phyloP scores from a whole-genome alignment of 2,113 vertebrate species.

The Oryzias melastigma region DNA sequence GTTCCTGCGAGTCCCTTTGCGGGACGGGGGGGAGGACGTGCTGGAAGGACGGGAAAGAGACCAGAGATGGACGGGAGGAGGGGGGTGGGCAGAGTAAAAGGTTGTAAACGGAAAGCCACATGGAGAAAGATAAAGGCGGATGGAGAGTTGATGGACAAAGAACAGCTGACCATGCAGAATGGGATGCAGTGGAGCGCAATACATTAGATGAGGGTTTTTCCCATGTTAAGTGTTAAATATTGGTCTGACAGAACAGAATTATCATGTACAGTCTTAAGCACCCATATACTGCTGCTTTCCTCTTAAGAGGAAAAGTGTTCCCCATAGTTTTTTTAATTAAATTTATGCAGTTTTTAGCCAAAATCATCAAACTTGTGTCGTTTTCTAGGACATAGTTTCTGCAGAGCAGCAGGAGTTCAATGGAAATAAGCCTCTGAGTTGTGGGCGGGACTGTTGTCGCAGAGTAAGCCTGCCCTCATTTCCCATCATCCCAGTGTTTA shows the following conservation, averaged over 20 bases:
- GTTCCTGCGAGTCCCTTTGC: constrained; percentile 31
- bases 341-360: too few relatives aligned
- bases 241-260: background rate
- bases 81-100: constrained; percentile 25
- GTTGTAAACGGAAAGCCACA: constrained; percentile 43
- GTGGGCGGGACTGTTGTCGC: too few relatives aligned
- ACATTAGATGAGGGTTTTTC: constrained; percentile 39
- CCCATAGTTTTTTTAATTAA: too few relatives aligned
- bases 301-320: too few relatives aligned
- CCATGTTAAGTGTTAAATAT: background rate
- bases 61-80: constrained; percentile 33
- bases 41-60: constrained; percentile 20
- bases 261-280: too few relatives aligned
- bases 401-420: too few relatives aligned
- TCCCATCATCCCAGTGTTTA: too few relatives aligned
- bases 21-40: constrained; percentile 19
- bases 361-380: too few relatives aligned
- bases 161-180: constrained; percentile 67
- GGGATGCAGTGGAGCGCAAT: constrained; percentile 52
- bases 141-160: constrained; percentile 32
- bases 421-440: too few relatives aligned
- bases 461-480: too few relatives aligned
- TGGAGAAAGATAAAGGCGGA: constrained; percentile 11
- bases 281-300: background rate
- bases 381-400: too few relatives aligned